Evolutionary conservation across 1,140 invertebrate genomes (phyloP), one percentile per base, ranked within the genome.

Genomic region (Drosophila lowei): DNA sequence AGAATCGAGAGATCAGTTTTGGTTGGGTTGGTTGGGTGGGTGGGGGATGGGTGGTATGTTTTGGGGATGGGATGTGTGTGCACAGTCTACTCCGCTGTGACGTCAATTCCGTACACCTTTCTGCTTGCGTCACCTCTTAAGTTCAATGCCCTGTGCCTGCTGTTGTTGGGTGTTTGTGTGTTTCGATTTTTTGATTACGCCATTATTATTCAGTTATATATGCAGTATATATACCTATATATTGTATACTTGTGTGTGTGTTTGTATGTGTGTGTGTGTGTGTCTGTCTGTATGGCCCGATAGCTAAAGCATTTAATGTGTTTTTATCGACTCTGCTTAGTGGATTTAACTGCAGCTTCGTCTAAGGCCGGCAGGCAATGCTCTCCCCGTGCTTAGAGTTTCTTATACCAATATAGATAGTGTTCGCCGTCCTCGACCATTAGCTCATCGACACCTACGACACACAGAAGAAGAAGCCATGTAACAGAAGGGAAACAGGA

Each of bases 341-440:
- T 72, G 66, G 59, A 23, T 70, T 66, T 65, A 62, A 70, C 61
- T 77, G 76, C 79, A 77, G 77, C 79, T 77, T 48, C 57, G 76
- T 79, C 84, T 79, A 84, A 89, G 84, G 84, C 84, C 76, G 67
- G 34, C 11, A 38, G 54, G 59, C 60, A 74, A 57, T 73, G 65
- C 56, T 57, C 47, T 55, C 15, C 49, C 30, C 58, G 76, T 71
- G 72, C 75, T 96, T 95, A 97, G 89, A 97, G 93, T 91, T 97
- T 97, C 92, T 97, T 97, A 92, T 97, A 97, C 96, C 96, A 97
- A 92, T 97, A 97, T 8, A 97, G 93, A 90, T 96, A 96, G 88
- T 96, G 95, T 85, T 97, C 96, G 6, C 96, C 95, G 78, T 97
- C 95, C 91, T 96, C 94, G 9, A 97, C 95, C 68, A 95, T 93